These are phyloP conservation scores for Hemitrygon akajei DNA, from an alignment of 2,797 vertebrate genomes.

Conservation along the genomic window DNA sequence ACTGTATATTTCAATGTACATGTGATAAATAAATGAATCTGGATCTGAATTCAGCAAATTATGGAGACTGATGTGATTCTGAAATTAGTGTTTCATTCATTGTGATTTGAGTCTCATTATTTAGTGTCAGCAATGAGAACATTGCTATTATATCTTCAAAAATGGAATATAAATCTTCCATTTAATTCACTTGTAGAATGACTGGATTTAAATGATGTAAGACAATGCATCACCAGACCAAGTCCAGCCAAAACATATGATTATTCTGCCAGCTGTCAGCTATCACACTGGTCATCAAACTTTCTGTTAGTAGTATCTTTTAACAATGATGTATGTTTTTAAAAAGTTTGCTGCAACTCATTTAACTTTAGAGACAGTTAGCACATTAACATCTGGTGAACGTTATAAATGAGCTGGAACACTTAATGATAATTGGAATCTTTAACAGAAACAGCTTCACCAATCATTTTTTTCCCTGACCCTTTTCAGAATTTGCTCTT, in stretches of 20 bases:
- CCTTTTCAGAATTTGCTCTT: slow-evolving; percentile 6
- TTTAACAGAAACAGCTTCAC: slow-evolving; percentile 18
- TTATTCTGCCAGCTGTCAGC: background rate
- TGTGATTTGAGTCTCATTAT: background rate
- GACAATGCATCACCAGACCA: background rate
- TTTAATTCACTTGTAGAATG: background rate
- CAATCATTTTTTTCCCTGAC: slow-evolving; percentile 26
- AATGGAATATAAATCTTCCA: background rate
- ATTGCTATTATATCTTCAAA: background rate
- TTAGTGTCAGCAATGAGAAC: too few species aligned
- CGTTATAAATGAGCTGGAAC: background rate
- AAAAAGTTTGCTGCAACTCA: background rate
- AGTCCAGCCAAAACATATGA: background rate
- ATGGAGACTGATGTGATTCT: background rate
- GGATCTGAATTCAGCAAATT: background rate
- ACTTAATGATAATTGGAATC: slow-evolving; percentile 36
- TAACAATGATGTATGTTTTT: background rate
- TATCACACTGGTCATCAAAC: background rate
- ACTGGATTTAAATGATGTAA: background rate
- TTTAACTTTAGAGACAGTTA: background rate
- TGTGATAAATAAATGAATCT: too few species aligned
- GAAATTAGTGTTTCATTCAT: background rate
- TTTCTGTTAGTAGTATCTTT: background rate
- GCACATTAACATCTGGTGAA: background rate
- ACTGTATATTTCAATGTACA: too few species aligned